Evolutionary conservation across 2,888 invertebrate genomes (phyloP).

Genomic region (Heliconius hortense): DNA sequence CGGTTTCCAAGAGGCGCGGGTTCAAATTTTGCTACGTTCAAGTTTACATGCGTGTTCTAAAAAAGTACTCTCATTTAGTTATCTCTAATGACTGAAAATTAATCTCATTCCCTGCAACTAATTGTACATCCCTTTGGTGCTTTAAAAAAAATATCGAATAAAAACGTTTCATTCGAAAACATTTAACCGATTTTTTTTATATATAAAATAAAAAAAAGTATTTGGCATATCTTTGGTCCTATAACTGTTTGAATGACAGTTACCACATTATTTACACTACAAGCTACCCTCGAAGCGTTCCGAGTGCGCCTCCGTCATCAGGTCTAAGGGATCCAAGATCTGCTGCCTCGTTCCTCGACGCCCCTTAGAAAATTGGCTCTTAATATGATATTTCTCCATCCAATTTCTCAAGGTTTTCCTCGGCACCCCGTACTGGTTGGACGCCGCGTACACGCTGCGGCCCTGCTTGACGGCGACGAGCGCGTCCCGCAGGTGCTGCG

Average conservation of each 20-base stretch:
- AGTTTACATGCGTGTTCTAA: no score
- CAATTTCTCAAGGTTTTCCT: slow-evolving; percentile 81
- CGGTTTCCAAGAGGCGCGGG: no score
- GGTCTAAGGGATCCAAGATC: slow-evolving; percentile 68
- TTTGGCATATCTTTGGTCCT: slow-evolving; percentile 17
- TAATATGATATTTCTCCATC: slow-evolving; percentile 82
- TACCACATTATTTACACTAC: slow-evolving; percentile 29
- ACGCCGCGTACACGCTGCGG: slow-evolving; percentile 80
- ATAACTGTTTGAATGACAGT: background rate
- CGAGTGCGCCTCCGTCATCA: slow-evolving; percentile 63
- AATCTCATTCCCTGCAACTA: no score
- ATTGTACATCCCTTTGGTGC: no score
- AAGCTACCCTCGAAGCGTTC: slow-evolving; percentile 60
- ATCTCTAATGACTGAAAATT: no score
- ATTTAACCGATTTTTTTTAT: no score
- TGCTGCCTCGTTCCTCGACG: slow-evolving; percentile 68
- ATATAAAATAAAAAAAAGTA: background rate
- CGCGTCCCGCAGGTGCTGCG: slow-evolving; percentile 75
- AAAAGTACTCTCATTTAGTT: no score
- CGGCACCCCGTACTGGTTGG: slow-evolving; percentile 80
- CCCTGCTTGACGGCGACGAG: slow-evolving; percentile 78
- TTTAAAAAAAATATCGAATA: no score
- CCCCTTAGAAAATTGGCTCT: slow-evolving; percentile 79
- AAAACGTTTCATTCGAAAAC: no score
- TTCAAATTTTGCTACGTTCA: no score